These are phyloP conservation scores for Equus przewalskii DNA, from an alignment of 2,113 vertebrate species.

Conservation along the genomic window DNA sequence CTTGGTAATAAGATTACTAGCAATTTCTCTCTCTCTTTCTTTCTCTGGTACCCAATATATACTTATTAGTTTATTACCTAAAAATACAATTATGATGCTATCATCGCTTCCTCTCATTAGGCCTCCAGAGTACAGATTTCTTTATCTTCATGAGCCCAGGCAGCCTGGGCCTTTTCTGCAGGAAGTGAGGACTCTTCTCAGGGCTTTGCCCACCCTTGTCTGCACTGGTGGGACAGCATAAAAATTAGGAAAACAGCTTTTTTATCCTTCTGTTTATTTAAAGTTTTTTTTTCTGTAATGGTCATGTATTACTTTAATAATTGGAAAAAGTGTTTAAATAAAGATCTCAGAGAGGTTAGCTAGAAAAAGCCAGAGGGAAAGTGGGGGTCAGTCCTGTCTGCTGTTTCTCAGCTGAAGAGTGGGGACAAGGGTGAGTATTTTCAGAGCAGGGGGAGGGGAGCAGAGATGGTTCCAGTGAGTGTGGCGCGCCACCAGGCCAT, in stretches of 20 bases:
- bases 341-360: neutral
- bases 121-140: neutral
- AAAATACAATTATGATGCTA: neutral
- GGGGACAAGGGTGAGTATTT: neutral
- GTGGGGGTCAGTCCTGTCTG: neutral
- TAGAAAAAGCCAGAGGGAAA: neutral
- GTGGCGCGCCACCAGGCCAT: accelerated
- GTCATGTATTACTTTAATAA: neutral
- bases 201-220: neutral
- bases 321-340: neutral
- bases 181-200: neutral
- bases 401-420: neutral
- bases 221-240: neutral
- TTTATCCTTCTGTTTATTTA: neutral
- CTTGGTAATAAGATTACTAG: neutral
- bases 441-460: neutral
- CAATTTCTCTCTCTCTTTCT: neutral
- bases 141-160: neutral
- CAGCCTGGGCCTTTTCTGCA: neutral
- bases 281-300: neutral
- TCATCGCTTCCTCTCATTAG: neutral
- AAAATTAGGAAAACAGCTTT: neutral
- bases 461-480: neutral
- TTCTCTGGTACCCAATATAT: neutral
- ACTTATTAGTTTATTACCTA: neutral